phyloP scores from a whole-genome alignment of 2,113 vertebrate genomes.

The Gorsachius goisagi region DNA sequence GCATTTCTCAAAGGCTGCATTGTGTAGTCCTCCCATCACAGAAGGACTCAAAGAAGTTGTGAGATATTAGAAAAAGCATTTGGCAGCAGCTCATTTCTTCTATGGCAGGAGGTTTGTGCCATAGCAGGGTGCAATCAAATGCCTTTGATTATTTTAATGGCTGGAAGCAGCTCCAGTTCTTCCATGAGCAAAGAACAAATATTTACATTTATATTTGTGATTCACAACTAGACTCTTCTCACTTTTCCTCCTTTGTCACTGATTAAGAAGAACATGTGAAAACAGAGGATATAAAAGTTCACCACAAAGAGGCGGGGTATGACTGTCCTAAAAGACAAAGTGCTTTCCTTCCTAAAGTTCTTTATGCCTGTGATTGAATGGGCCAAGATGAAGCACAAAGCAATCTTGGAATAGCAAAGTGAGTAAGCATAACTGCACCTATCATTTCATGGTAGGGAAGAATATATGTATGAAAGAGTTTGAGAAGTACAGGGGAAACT shows the following conservation, averaged over 20 bases:
- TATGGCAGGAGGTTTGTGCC: neutral
- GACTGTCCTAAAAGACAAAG: neutral
- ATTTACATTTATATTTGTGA: neutral
- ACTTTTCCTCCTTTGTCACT: neutral
- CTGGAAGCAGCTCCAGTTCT: neutral
- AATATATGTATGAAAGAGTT: neutral
- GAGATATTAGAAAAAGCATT: neutral
- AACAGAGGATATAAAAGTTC: neutral
- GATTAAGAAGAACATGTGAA: neutral
- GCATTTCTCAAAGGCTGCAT: neutral
- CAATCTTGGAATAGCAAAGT: rapidly evolving
- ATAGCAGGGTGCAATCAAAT: neutral
- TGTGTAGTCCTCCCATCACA: neutral
- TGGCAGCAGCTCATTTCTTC: neutral
- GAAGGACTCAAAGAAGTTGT: neutral
- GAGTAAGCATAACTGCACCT: rapidly evolving
- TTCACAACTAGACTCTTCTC: neutral
- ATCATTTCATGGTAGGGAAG: neutral
- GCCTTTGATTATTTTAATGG: neutral
- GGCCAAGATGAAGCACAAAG: neutral
- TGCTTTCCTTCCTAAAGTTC: neutral
- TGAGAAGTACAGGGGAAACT: neutral
- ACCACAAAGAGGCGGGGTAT: neutral
- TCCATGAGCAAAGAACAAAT: neutral
- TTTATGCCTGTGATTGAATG: neutral